Base-by-base conservation (phyloP, 1,140 invertebrate species). In the Dinoponera quadriceps region DNA sequence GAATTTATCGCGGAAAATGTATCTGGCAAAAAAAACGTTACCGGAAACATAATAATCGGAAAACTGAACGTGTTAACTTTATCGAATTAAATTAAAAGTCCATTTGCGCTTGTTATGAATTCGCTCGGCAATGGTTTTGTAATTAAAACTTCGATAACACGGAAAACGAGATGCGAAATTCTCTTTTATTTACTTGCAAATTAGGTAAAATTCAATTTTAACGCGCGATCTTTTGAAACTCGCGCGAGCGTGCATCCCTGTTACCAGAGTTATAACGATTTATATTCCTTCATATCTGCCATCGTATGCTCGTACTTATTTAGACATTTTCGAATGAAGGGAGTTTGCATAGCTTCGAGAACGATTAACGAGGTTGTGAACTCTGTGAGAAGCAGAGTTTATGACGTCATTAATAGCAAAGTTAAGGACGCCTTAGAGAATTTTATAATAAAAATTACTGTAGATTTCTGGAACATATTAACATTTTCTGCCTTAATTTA, bases 11-110 rank as follows among this genome's bases (percentile, higher is more conserved):
- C 4, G 27, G 16, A 62, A 74, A 16, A 3, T 62, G 60, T 0
- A 60, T 74, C 49, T 75, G 29, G 18, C 2, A 33, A 20, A 16
- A 9, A 18, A 51, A 1, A 7, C 1, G 3, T 63, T n/a, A 38
- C 27, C 18, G 18, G 25, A 33, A 68, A 77, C 7, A 9, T 38
- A 55, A 44, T 62, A 75, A 62, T 0, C 0, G 1, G 2, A 4
- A 14, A 38, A 16, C 38, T 3, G 25, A 44, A 68, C 1, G 27
- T 22, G 20, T 48, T 74, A 65, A 51, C 16, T 25, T 7, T 27
- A 57, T 69, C 29, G 25, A 69, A 71, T 44, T 55, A 38, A n/a
- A 66, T 65, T 54, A 59, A 80, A 57, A 29, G 44, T 13, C 22
- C 2, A 29, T 80, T 80, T 71, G 51, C 9, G 7, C 14, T 80